A percentile compares a stretch with the other conserved stretches of the same genome.
Evolutionary conservation across 2,113 vertebrate genomes (phyloP).

Genomic region (Crotophaga sulcirostris): DNA sequence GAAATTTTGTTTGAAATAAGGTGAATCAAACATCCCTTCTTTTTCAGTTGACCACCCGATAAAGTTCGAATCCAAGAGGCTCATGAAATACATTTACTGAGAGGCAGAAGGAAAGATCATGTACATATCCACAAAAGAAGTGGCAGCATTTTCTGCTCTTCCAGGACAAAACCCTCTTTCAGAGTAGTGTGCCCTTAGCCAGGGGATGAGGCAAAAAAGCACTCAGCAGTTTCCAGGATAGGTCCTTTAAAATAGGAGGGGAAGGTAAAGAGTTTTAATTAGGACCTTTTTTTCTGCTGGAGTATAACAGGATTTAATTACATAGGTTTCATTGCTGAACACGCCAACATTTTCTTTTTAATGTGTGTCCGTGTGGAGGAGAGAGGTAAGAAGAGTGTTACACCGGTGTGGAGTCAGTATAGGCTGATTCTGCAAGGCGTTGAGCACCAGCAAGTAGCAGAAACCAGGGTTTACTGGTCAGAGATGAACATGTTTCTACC

Average conservation of each 20-base stretch:
- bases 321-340: not conserved
- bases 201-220: not conserved
- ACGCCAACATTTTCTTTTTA: not conserved
- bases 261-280: not conserved
- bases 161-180: not conserved
- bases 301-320: not conserved
- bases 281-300: not conserved
- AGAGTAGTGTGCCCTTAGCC: not conserved
- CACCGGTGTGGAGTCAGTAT: fast-evolving
- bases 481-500: not conserved
- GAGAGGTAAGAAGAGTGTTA: not conserved
- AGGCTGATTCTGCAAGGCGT: not conserved
- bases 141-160: not conserved
- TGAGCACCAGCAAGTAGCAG: not conserved
- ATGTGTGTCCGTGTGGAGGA: not conserved
- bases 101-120: not conserved
- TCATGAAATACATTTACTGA: not conserved
- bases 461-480: not conserved
- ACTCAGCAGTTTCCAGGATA: not conserved
- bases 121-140: not conserved
- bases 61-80: not conserved
- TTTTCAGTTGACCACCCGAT: not conserved
- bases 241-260: not conserved
- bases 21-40: fast-evolving
- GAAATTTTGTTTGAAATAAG: not conserved